Base-by-base conservation (phyloP, 2,797 vertebrate genomes). In the Lepidocolaptes lacrymiger region DNA sequence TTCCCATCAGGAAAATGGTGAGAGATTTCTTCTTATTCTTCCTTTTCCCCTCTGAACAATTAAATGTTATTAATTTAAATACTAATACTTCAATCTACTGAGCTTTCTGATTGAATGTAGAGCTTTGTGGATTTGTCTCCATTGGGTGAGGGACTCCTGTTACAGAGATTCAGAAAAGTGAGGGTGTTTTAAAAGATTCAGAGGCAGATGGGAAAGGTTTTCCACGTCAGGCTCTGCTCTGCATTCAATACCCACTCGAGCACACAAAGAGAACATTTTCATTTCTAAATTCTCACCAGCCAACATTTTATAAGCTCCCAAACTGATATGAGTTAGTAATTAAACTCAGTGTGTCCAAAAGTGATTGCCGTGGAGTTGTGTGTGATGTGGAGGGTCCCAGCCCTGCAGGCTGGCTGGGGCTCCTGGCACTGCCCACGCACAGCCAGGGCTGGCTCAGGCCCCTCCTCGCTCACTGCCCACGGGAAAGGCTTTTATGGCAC, bases 1-100 rank as follows among this genome's bases (percentile, higher is more conserved):
- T 89, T 97, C 98, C 28, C 99, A 99, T 96, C 98, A 98, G 82
- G 99, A 99, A 97, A 99, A 99, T 7, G 98, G 99, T 99, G 97
- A 56, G 95, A 69, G 3, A 34, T 10, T 4, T 2, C 9, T 73
- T 76, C 55, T 36, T 46, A 39, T 20, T 14, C 10, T 80, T 82
- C 0, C 21, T 37, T 66, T 61, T 49, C 77, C 59, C n/a, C 22
- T 67, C 22, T n/a, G 14, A 89, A 30, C 36, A 72, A 89, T 46
- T 48, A 89, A 48, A 84, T 46, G 3, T 28, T 49, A 34, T 59
- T 84, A 18, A 78, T 86, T 81, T 48, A 64, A 71, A 56, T 74
- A 62, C 24, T 66, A 67, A 41, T 72, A 52, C 22, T 64, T 77
- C 66, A 43, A 41, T 11, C 41, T 55, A 14, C 8, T 41, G 43